phyloP scores from a whole-genome alignment of 2,797 vertebrate genomes.

The Percopsis omiscomaycus region DNA sequence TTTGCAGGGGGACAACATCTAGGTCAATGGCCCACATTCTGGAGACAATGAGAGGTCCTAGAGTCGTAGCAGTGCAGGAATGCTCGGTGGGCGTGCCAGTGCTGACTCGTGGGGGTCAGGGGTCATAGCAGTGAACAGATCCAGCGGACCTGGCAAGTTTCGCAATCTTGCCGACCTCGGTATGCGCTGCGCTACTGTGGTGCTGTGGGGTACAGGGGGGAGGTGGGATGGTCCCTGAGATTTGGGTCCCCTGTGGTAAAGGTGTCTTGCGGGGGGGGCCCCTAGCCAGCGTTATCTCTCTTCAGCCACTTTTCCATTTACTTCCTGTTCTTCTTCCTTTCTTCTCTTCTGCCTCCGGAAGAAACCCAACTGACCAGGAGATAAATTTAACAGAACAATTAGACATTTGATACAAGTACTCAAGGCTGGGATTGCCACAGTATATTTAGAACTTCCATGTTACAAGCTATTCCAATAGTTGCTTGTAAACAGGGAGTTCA shows the following conservation, averaged over 20 bases:
- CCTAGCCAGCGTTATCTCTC: conserved; percentile 78
- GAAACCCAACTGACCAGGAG: conserved; percentile 86
- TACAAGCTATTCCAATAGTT: too few species aligned
- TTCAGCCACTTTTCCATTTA: conserved; percentile 81
- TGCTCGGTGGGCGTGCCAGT: conserved; percentile 65
- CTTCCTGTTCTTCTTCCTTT: conserved; percentile 74
- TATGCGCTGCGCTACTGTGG: conserved; percentile 43
- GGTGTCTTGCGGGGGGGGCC: conserved; percentile 57
- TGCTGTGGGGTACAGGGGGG: conserved; percentile 35
- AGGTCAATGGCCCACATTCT: conserved; percentile 31
- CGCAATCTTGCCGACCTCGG: conserved; percentile 37
- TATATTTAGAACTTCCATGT: too few species aligned
- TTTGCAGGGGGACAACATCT: conserved; percentile 35
- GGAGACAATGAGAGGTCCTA: conserved; percentile 34
- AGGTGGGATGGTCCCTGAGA: conserved; percentile 79
- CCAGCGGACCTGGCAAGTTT: conserved; percentile 63
- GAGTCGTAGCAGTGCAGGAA: conserved; percentile 65
- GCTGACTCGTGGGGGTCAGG: conserved; percentile 59
- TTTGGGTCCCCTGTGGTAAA: conserved; percentile 69
- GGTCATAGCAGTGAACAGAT: conserved; percentile 50
- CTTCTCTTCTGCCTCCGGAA: conserved; percentile 85
- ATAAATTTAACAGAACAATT: conserved; percentile 2
- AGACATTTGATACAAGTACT: background rate
- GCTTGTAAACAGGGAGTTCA: too few species aligned
- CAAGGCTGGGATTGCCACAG: too few species aligned